phyloP scores from a whole-genome alignment of 2,888 invertebrate genomes.

The Dioctria linearis region DNA sequence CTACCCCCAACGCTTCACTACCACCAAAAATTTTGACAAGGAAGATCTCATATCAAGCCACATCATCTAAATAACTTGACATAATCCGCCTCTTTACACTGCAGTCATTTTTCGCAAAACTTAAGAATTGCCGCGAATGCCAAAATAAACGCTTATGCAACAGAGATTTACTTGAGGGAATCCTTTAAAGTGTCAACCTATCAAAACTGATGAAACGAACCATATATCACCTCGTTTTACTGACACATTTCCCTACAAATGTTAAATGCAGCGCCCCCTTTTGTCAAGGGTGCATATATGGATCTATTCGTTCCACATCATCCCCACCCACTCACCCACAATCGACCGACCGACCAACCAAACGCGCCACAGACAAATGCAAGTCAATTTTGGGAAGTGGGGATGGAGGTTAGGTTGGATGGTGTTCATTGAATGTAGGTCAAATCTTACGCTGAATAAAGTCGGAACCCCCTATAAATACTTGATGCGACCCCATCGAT shows the following conservation, averaged over 20 bases:
- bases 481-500: constrained; percentile 49
- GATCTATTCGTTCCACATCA: too few species aligned
- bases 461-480: constrained; percentile 50
- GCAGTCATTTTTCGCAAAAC: too few species aligned
- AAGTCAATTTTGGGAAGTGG: constrained; percentile 15
- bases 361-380: constrained; percentile 14
- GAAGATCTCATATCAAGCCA: not conserved
- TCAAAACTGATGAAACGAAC: constrained; percentile 34
- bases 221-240: constrained; percentile 13
- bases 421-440: constrained; percentile 42
- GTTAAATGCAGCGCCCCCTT: not conserved
- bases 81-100: not conserved
- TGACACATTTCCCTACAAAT: constrained; percentile 21
- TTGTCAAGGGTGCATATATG: not conserved
- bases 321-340: too few species aligned
- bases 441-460: constrained; percentile 54
- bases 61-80: not conserved
- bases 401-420: not conserved
- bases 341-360: too few species aligned
- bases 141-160: constrained; percentile 24
- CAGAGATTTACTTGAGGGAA: constrained; percentile 17
- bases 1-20: not conserved
- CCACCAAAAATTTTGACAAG: not conserved
- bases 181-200: constrained; percentile 30
- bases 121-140: too few species aligned